Evolutionary conservation across 2,888 invertebrate species (phyloP), one percentile per base, ranked within the genome.

Genomic region (Iselma pallidipennis): DNA sequence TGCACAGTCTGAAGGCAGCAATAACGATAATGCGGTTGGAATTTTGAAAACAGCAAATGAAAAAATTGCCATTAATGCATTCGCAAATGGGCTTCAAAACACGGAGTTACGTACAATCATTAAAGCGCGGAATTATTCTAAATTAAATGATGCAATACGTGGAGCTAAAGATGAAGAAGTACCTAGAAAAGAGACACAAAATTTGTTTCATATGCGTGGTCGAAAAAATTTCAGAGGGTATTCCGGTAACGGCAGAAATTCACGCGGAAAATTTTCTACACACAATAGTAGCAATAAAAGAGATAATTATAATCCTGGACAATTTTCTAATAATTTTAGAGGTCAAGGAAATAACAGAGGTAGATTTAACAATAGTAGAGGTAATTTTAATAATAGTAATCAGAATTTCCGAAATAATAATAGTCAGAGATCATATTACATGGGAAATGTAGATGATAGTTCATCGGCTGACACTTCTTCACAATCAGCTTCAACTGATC

Each of bases 1-100:
- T 53, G 50, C 59, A 26, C 65, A 71, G 52, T 53, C 67, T 19
- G 63, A 68, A 16, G 65, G 61, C 14, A 52, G 60, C 21, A 31
- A 19, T 16, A 51, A 65, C 42, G 7, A 19, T 16, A 51, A 65
- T 37, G 7, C 42, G 4, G 16, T 49, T n/a, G 31, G 49, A 33
- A 57, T 65, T 48, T 54, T 67, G 23, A 57, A 51, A 50, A 4
- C 10, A 14, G 59, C 57, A 5, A 70, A 69, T 53, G 66, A 69
- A 59, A 69, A 68, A 63, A 55, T 66, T 26, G 69, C 68, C 5
- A 64, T 69, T 21, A 62, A 64, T 59, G 49, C 65, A 14, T 70
- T 70, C 53, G 59, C 68, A 9, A 66, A 65, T 37, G 68, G 69
- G 2, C 54, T 70, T 37, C 55, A 49, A 49, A 60, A 66, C 56